These are phyloP conservation scores for Ectemnius cavifrons DNA, from an alignment of 2,888 invertebrate species.

Conservation along the genomic window DNA sequence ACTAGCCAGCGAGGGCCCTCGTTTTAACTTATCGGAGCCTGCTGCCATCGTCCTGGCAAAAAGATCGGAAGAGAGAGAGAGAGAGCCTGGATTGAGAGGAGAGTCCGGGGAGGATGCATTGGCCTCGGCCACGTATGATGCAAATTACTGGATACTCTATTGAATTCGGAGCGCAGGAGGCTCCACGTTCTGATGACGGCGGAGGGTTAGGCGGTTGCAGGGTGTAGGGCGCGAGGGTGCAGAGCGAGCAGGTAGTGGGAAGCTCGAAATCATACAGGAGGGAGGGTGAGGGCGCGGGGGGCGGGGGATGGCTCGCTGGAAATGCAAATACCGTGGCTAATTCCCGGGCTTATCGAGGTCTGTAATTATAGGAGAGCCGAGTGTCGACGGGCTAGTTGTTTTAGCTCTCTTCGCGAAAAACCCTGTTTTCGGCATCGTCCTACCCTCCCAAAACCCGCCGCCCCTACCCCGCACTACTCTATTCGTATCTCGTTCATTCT, in stretches of 20 bases:
- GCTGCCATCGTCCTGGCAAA: too few species aligned
- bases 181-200: slow-evolving; percentile 5
- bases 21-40: too few species aligned
- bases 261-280: too few species aligned
- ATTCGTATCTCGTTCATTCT: slow-evolving; percentile 10
- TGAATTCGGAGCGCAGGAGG: slow-evolving; percentile 30
- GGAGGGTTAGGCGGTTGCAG: background rate
- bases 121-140: slow-evolving; percentile 18
- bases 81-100: slow-evolving; percentile 29
- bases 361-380: slow-evolving; percentile 61
- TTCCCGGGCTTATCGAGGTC: slow-evolving; percentile 63
- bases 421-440: slow-evolving; percentile 7
- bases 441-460: slow-evolving; percentile 6
- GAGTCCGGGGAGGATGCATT: slow-evolving; percentile 26
- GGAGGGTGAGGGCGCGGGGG: slow-evolving; percentile 12
- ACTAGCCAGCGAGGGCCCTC: background rate
- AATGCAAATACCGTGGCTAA: slow-evolving; percentile 63
- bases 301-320: slow-evolving; percentile 38
- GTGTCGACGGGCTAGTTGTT: slow-evolving; percentile 34
- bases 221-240: slow-evolving; percentile 5
- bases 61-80: slow-evolving; percentile 12
- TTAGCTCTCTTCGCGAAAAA: slow-evolving; percentile 19
- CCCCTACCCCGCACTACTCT: background rate
- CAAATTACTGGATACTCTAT: slow-evolving; percentile 41
- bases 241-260: too few species aligned